Base-by-base conservation (phyloP, 92 coral and sea anemone species). In the Actinostola sp. region DNA sequence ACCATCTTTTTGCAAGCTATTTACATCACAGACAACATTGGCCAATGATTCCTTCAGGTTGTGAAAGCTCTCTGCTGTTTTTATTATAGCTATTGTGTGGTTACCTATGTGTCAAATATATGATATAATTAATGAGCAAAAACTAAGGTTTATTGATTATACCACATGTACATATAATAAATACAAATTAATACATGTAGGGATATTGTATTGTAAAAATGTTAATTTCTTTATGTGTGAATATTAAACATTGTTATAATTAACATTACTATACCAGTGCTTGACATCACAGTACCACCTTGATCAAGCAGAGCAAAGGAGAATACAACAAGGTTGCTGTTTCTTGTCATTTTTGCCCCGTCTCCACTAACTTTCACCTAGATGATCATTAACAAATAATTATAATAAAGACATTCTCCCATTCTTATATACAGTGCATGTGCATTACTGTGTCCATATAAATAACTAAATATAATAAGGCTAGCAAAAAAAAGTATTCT, bases 11-110 rank as follows among this genome's bases (percentile, higher is more conserved):
- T 45, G 14, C 24, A 56, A 36, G 28, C 45, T 42, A 60, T 68
- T 78, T 1, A 67, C 83, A 8, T 68, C 77, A 0, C 26, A 41
- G 27, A 78, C 69, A 11, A 78, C 83, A 78, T 78, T 78, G 17
- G 50, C 7, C 20, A 77, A 55, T 12, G 73, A 46, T 26, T 53
- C 15, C 27, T 39, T 77, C 2, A 77, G n/a, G 14, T 11, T 35
- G 26, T 66, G 55, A 46, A 67, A 77, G n/a, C 67, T 58, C 48
- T 77, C 82, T 16, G 39, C 26, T 8, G 63, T 32, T 44, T 69
- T 53, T 3, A 78, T 52, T n/a, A 78, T 45, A 26, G 77, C 77
- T 36, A 57, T 53, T 38, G 83, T 78, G 27, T 78, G 83, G 32
- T 68, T 78, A 3, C 77, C 83, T 78, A 57, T 17, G 8, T 11